Evolutionary conservation across 1,140 invertebrate species (phyloP).

Genomic region (Platyura marginata): DNA sequence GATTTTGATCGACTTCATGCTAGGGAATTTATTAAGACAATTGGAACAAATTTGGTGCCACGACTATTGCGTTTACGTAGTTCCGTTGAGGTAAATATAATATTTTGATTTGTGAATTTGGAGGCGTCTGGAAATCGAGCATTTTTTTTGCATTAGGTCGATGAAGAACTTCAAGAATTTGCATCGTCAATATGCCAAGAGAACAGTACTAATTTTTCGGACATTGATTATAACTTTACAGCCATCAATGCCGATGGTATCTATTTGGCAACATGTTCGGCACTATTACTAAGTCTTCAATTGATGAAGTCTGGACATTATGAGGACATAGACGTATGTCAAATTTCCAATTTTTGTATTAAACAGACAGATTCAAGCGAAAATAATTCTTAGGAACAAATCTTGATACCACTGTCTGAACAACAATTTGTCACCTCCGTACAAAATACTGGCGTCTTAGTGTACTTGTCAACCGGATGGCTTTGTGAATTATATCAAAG

Average conservation of each 20-base stretch:
- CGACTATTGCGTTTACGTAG: conserved; percentile 34
- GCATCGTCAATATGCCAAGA: conserved; percentile 82
- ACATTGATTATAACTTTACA: conserved; percentile 38
- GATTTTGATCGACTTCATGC: conserved; percentile 23
- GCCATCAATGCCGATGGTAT: conserved; percentile 92
- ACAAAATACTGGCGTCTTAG: conserved; percentile 72
- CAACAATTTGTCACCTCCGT: conserved; percentile 82
- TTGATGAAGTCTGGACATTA: conserved; percentile 62
- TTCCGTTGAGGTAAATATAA: conserved; percentile 40
- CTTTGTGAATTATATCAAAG: conserved; percentile 78
- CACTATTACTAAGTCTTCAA: conserved; percentile 64
- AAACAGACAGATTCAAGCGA: too few species aligned
- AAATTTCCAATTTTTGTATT: too few species aligned
- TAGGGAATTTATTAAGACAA: conserved; percentile 16
- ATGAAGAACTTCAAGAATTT: conserved; percentile 78
- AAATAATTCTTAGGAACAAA: conserved; percentile 9
- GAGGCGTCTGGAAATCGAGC: too few species aligned
- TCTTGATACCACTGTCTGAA: conserved; percentile 37
- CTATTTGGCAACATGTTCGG: conserved; percentile 75
- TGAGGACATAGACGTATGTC: conserved; percentile 38
- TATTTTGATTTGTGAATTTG: too few species aligned
- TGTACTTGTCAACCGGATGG: conserved; percentile 83
- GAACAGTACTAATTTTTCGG: conserved; percentile 30
- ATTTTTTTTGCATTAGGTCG: too few species aligned
- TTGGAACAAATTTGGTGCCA: conserved; percentile 40